These are phyloP conservation scores for Gambusia holbrooki DNA, from an alignment of 2,113 vertebrate genomes.

Conservation along the genomic window DNA sequence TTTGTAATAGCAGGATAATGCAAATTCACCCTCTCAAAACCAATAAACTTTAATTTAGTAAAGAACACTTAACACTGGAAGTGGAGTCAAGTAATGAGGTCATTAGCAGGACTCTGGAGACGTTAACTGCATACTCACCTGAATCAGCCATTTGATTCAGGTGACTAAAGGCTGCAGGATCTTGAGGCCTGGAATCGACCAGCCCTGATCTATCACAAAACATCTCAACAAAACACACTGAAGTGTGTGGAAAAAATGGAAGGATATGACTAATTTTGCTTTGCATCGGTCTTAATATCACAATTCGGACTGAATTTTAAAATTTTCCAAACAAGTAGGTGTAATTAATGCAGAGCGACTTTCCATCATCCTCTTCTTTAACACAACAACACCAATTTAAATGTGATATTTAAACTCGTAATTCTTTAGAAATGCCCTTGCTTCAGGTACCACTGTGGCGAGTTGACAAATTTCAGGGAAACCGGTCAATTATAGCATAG, in stretches of 20 bases:
- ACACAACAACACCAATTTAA: conserved; percentile 7
- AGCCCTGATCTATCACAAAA: neutral
- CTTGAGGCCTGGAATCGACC: too few relatives aligned
- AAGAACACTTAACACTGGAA: too few relatives aligned
- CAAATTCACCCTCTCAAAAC: too few relatives aligned
- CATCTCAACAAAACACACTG: neutral
- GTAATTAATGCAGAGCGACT: conserved; percentile 20
- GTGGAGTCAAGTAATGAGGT: too few relatives aligned
- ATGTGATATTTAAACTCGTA: conserved; percentile 21
- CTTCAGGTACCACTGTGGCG: conserved; percentile 31
- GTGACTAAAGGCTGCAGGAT: too few relatives aligned
- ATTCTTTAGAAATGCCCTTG: conserved; percentile 43
- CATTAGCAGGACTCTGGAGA: too few relatives aligned
- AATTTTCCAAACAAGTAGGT: neutral
- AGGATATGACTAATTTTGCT: neutral
- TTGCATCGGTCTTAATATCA: neutral
- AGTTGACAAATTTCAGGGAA: conserved; percentile 48
- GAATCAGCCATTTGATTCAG: too few relatives aligned
- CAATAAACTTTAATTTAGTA: too few relatives aligned
- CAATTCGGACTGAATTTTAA: neutral
- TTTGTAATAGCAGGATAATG: too few relatives aligned
- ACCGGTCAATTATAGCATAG: conserved; percentile 59
- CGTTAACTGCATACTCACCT: too few relatives aligned
- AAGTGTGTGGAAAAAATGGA: neutral
- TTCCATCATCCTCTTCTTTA: conserved; percentile 1